phyloP scores from a whole-genome alignment of 2,113 vertebrate genomes.

The Nettapus auritus region DNA sequence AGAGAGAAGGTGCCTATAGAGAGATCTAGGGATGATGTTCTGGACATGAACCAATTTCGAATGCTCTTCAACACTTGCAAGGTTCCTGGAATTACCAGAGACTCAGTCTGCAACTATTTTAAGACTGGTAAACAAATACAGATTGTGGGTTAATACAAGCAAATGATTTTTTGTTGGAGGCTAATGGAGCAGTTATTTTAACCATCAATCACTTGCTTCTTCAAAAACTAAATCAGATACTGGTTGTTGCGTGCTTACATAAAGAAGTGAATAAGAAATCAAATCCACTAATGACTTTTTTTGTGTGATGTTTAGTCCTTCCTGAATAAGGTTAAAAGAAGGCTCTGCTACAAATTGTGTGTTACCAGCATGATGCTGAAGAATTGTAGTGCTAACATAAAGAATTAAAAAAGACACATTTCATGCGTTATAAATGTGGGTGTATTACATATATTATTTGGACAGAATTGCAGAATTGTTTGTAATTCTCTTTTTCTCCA shows the following conservation, averaged over 20 bases:
- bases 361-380: background rate
- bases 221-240: background rate
- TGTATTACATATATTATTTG: background rate
- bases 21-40: constrained; percentile 77
- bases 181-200: background rate
- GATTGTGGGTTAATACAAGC: background rate
- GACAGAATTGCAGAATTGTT: background rate
- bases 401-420: background rate
- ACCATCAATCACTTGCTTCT: background rate
- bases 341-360: background rate
- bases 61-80: constrained; percentile 94
- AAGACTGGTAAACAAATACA: constrained; percentile 83
- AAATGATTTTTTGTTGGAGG: background rate
- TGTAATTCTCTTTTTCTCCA: background rate
- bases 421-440: background rate
- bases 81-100: constrained; percentile 89
- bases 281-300: background rate
- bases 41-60: constrained; percentile 95
- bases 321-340: background rate
- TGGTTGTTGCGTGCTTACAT: background rate
- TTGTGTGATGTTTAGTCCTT: background rate
- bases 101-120: constrained; percentile 86
- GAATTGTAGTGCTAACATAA: background rate
- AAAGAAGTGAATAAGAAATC: background rate
- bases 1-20: constrained; percentile 89